Evolutionary conservation across 2,888 invertebrate genomes (phyloP), one percentile per base, ranked within the genome.

Genomic region (Galeruca laticollis): DNA sequence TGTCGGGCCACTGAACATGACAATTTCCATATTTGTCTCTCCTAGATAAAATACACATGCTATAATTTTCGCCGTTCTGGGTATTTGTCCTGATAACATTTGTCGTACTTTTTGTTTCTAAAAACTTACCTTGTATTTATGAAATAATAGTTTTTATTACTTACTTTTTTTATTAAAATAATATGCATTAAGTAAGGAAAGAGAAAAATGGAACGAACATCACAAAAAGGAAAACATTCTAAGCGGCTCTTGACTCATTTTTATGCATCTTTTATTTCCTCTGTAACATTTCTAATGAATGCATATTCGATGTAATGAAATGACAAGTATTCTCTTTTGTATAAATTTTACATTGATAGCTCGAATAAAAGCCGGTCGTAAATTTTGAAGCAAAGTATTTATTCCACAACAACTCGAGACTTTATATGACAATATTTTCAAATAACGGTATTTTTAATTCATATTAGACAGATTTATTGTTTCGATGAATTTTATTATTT

Each of bases 301-400:
- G 37, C 37, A 40, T n/a, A 40, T 2, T 13, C 3, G 13, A 37
- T 2, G 2, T 37, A 37, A 37, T 10, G 11, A 10, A 37, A 37
- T 11, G 37, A 40, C 13, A 11, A 40, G 13, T 40, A 40, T 40
- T 11, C 37, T 40, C 37, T 40, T 40, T 40, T 40, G 37, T 40
- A 40, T 40, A n/a, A 40, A n/a, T 40, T 40, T 40, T 40, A 40
- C 37, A 40, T 40, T n/a, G 37, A 11, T 40, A n/a, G 37, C 37
- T 40, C 3, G 35, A 35, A 35, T 35, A 35, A 35, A 10, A 35
- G 10, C 35, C 8, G 13, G 26, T 26, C 4, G 6, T 26, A 13
- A 40, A 40, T 13, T 40, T 13, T 40, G 37, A n/a, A 40, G 37
- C 13, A 2, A 40, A 40, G 37, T 40, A 40, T 40, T 40, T 3